Base-by-base conservation (phyloP, 2,888 invertebrate species). In the Drosophila nigritarsus region DNA sequence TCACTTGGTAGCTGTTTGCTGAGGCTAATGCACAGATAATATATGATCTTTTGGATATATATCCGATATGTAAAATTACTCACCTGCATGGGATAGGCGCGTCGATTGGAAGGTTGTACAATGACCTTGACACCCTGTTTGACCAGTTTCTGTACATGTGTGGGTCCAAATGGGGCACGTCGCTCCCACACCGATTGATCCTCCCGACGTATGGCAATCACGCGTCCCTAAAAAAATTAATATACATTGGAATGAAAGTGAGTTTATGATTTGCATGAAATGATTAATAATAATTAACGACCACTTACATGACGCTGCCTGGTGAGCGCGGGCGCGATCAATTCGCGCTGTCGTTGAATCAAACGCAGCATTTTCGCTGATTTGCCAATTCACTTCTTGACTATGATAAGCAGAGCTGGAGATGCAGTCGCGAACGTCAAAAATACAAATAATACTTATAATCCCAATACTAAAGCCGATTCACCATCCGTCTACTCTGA, bases 1-100 rank as follows among this genome's bases (percentile, higher is more conserved):
- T 18, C 24, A 38, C 27, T 24, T 24, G 18, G 49, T 32, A 40
- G 54, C 64, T 42, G 63, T 74, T 60, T 45, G 67, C 60, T 27
- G 32, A 48, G n/a, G 27, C 51, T 38, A 34, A 30, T 15, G 36
- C 30, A 45, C 18, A 9, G 8, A 34, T 32, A 49, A 18, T 49
- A 11, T 30, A 54, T n/a, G 58, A 40, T 69, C 36, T 27, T 56
- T 3, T 24, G 1, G 11, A 54, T 20, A 30, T 32, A 48, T 42
- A 9, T 50, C 24, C 3, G 11, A 30, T 40, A 20, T 40, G 30
- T 29, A 5, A 18, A 6, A 7, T 38, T 45, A 51, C 87, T 87
- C 73, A 95, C 97, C 95, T 99, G 98, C 95, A 99, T 98, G 2
- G 99, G 99, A 93, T 99, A 99, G 0, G 99, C 99, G 56, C 99